Evolutionary conservation across 2,888 invertebrate species (phyloP).

Genomic region (Pachydiplax longipennis): DNA sequence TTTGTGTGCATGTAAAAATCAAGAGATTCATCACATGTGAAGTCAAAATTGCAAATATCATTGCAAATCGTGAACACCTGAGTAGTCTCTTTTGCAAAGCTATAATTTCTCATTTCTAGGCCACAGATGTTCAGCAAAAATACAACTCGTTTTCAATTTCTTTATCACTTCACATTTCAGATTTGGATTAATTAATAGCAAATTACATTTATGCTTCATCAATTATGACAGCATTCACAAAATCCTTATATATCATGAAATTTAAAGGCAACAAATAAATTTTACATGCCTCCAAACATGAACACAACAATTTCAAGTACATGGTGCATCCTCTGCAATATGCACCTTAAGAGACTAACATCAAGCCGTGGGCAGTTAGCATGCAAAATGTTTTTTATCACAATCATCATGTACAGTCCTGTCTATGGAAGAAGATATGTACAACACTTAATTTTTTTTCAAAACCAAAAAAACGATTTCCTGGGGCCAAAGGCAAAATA

Average conservation of each 20-base stretch:
- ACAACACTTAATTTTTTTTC: neutral
- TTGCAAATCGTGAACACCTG: neutral
- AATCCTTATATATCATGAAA: neutral
- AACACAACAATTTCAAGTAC: conserved; percentile 24
- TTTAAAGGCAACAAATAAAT: neutral
- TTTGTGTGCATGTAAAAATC: neutral
- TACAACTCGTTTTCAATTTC: neutral
- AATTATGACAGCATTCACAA: too few species aligned
- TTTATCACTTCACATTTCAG: neutral
- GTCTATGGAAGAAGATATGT: conserved; percentile 35
- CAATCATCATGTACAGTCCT: conserved; percentile 19
- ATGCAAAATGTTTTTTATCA: conserved; percentile 31
- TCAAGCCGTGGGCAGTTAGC: conserved; percentile 18
- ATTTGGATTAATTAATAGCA: neutral
- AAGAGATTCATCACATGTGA: conserved; percentile 6
- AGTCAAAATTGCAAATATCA: neutral
- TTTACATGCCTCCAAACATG: conserved; percentile 16
- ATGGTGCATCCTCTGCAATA: neutral
- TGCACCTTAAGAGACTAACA: conserved; percentile 12
- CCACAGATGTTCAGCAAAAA: conserved; percentile 18
- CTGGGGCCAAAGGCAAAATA: neutral
- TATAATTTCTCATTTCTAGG: neutral
- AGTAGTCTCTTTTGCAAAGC: neutral
- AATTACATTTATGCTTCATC: neutral
- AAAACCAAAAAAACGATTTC: neutral